phyloP scores from a whole-genome alignment of 2,888 invertebrate species.

The Brenthis ino region DNA sequence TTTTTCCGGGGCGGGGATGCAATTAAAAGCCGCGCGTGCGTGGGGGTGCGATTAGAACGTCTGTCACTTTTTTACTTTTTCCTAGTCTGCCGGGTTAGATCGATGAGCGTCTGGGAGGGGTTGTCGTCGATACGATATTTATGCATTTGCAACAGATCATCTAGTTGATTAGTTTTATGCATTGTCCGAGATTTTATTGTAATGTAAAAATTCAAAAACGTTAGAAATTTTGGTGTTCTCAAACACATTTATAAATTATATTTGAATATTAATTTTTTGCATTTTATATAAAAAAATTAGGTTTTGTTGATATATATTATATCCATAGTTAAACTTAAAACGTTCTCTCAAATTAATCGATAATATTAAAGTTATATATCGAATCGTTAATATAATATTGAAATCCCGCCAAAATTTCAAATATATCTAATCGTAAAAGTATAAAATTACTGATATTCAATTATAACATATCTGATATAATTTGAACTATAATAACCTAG shows the following conservation, averaged over 20 bases:
- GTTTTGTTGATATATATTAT: not conserved
- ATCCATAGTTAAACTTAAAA: not conserved
- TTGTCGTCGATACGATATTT: conserved; percentile 31
- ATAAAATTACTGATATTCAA: too few relatives aligned
- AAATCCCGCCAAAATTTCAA: not conserved
- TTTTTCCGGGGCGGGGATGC: conserved; percentile 80
- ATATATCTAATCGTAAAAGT: not conserved
- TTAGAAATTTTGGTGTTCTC: not conserved
- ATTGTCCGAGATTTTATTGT: not conserved
- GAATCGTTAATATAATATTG: too few relatives aligned
- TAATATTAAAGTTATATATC: too few relatives aligned
- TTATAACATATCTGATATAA: too few relatives aligned
- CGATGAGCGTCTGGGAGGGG: conserved; percentile 55
- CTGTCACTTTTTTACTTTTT: conserved; percentile 79
- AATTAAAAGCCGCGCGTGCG: conserved; percentile 82
- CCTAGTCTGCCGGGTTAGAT: conserved; percentile 65
- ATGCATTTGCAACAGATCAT: conserved; percentile 29
- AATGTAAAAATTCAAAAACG: not conserved
- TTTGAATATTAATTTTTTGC: not conserved
- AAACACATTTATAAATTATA: not conserved
- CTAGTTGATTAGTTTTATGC: conserved; percentile 1
- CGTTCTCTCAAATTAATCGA: too few relatives aligned
- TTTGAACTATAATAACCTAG: too few relatives aligned
- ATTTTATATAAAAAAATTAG: not conserved
- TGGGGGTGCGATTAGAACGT: conserved; percentile 80